Percentiles rank a stretch among this genome's conserved stretches.
Evolutionary conservation across 2,797 vertebrate species (phyloP).

Genomic region (Chelonia mydas): DNA sequence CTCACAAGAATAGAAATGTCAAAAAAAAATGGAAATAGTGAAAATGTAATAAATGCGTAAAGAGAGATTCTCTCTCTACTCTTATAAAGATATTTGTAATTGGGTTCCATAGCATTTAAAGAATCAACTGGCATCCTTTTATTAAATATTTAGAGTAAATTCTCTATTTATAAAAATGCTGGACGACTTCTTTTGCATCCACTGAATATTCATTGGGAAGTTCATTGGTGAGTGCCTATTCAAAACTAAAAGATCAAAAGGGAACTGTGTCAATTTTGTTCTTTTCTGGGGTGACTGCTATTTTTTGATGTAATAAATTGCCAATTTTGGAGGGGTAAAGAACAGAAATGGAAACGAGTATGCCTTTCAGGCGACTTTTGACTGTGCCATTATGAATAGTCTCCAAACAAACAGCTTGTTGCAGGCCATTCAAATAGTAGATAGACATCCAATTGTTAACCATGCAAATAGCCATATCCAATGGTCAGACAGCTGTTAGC

Average conservation of each 20-base stretch:
- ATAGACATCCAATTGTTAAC: slow-evolving; percentile 80
- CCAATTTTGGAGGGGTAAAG: slow-evolving; percentile 79
- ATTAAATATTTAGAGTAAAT: slow-evolving; percentile 72
- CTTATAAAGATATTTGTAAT: background rate
- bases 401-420: slow-evolving; percentile 79
- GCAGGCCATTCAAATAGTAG: slow-evolving; percentile 74
- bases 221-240: slow-evolving; percentile 79
- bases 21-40: background rate
- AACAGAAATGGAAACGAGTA: slow-evolving; percentile 80
- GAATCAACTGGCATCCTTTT: background rate
- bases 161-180: slow-evolving; percentile 63
- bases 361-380: slow-evolving; percentile 80
- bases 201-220: slow-evolving; percentile 80
- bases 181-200: slow-evolving; percentile 77
- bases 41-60: background rate
- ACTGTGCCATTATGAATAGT: slow-evolving; percentile 79
- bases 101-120: background rate
- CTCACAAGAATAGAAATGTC: background rate
- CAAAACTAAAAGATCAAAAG: slow-evolving; percentile 79
- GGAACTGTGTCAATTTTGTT: slow-evolving; percentile 80
- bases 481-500: slow-evolving; percentile 80
- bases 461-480: slow-evolving; percentile 81
- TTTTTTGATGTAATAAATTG: slow-evolving; percentile 81
- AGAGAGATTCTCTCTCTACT: background rate
- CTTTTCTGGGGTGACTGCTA: slow-evolving; percentile 68